Percentiles rank a stretch among this genome's conserved stretches.
phyloP scores from a whole-genome alignment of 2,797 vertebrate genomes.

The Taenioides sp. region DNA sequence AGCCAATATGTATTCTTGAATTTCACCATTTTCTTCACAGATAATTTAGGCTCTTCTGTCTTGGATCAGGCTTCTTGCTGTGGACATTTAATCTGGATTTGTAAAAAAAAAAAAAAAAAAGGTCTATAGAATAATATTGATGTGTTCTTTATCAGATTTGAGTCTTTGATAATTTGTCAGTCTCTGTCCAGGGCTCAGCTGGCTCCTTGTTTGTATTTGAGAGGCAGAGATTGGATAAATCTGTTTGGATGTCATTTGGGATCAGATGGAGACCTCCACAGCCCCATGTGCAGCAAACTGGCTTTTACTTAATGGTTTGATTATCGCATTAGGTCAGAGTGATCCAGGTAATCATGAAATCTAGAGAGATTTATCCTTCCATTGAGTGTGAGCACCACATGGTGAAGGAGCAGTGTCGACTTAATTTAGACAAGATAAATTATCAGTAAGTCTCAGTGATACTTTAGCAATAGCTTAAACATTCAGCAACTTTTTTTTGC shows the following conservation, averaged over 20 bases:
- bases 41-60: too few species aligned
- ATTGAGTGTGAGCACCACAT: conserved; percentile 30
- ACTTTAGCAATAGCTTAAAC: background rate
- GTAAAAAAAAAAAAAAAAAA: too few species aligned
- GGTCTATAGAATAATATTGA: background rate
- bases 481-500: background rate
- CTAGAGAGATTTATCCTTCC: conserved; percentile 23
- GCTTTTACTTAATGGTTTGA: conserved; percentile 54
- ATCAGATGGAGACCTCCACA: conserved; percentile 55
- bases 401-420: background rate
- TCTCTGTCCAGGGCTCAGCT: conserved; percentile 46
- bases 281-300: conserved; percentile 34
- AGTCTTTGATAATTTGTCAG: conserved; percentile 27
- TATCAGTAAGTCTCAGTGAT: background rate
- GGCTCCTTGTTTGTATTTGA: conserved; percentile 35
- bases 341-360: conserved; percentile 42
- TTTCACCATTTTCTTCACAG: too few species aligned
- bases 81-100: too few species aligned
- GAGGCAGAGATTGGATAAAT: conserved; percentile 16
- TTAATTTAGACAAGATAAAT: background rate
- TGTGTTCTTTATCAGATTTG: conserved; percentile 19
- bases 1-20: too few species aligned
- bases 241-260: conserved; percentile 33
- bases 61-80: too few species aligned
- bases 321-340: conserved; percentile 52